Base-by-base conservation (phyloP, 2,888 invertebrate genomes). In the Anticlea derivata region DNA sequence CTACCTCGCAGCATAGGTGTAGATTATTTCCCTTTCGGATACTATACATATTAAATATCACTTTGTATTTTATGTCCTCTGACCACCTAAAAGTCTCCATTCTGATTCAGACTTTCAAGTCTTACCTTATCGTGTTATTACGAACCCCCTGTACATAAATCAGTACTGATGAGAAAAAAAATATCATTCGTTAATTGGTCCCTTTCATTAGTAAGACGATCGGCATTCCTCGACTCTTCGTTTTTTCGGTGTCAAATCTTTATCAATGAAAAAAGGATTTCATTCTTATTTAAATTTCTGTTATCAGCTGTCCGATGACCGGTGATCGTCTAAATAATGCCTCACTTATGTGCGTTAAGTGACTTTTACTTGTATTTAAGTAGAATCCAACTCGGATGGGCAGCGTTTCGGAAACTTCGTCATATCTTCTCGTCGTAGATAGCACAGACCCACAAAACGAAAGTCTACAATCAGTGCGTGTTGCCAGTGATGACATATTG, bases 201-300 rank as follows among this genome's bases (percentile, higher is more conserved):
- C 86, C 90, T 86, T 90, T 90, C 88, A 89, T 90, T 90, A 90
- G 88, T 88, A 85, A 82, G 78, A 76, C 81, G 70, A 78, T 78
- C 83, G 78, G 86, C 89, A 89, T 90, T 89, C 87, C 73, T 74
- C 58, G 55, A 57, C 66, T 78, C 75, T 73, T 84, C 79, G 78
- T 87, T 89, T 87, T 87, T 86, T 86, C 79, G 68, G 76, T 88
- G 88, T 89, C 90, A 89, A 87, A 84, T 76, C 80, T 86, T 90
- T 88, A 89, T 90, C 89, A 90, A 90, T 88, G 88, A 81, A 82
- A 81, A 84, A 87, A 86, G 86, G 80, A 82, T 82, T 86, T 88
- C 80, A 89, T 88, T 89, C 86, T 87, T 86, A 86, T 86, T 86
- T 83, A 83, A 86, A 84, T 84, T 81, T 75, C 70, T 71, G 43